Evolutionary conservation across 2,113 vertebrate species (phyloP).

Genomic region (Chloropsis cyanopogon): DNA sequence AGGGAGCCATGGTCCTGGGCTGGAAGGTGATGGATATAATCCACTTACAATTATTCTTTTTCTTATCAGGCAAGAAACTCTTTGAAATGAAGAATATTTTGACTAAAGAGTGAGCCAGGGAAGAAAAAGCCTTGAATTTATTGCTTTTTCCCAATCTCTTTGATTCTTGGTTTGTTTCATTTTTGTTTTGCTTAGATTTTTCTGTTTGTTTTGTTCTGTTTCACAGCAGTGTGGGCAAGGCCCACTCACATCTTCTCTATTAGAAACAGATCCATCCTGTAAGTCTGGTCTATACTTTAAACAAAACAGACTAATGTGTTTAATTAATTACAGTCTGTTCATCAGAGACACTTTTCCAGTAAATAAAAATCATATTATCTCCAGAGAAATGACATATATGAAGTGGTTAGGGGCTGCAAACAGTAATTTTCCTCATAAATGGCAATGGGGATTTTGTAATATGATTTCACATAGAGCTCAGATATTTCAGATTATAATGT

Average conservation of each 20-base stretch:
- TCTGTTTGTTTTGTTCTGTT: background rate
- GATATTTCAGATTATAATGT: background rate
- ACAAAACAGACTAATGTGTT: background rate
- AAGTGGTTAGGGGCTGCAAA: background rate
- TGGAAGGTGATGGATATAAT: background rate
- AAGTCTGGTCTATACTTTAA: background rate
- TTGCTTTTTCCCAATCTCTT: rapidly evolving
- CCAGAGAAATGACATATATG: background rate
- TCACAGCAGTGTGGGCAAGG: background rate
- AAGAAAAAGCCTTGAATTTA: background rate
- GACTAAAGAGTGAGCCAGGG: background rate
- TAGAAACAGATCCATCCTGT: background rate
- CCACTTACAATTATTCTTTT: background rate
- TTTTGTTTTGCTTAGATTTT: background rate
- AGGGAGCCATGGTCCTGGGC: background rate
- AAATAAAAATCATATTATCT: background rate
- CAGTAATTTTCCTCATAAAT: background rate
- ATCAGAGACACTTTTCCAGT: background rate
- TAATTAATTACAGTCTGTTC: slow-evolving; percentile 1
- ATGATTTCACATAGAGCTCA: background rate
- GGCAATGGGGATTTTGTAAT: background rate
- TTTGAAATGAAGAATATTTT: background rate
- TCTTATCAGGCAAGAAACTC: background rate
- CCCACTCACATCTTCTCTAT: background rate
- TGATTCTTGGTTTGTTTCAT: background rate